Evolutionary conservation across 2,797 vertebrate genomes (phyloP), one percentile per base, ranked within the genome.

Genomic region (Graptemys geographica): DNA sequence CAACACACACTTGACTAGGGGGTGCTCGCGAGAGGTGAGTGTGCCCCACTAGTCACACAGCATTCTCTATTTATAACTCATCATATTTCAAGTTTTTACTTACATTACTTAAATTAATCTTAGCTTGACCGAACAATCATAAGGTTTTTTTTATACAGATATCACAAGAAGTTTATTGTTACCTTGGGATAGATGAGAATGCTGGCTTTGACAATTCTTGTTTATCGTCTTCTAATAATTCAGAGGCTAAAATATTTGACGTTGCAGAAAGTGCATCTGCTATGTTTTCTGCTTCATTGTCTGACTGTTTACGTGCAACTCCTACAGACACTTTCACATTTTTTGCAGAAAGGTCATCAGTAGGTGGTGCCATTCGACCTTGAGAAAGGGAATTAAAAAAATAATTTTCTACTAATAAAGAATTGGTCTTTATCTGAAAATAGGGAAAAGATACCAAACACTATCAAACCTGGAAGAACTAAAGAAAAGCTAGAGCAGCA

Each of bases 291-390:
- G 98, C 99, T 78, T 98, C 98, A 19, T 99, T 98, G 79, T 98
- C 98, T 0, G 99, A 99, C 93, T 99, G 99, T 86, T 99, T 99
- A 90, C 98, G 98, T 5, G 99, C 98, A 33, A 99, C 99, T 53
- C 99, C 99, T 21, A 99, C 99, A 10, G 99, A 99, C 56, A 99
- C 99, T 96, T 99, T 99, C 49, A 99, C 98, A 93, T 99, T 99
- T 98, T 99, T 99, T 1, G 98, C 99, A 92, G 98, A 98, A 65
- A 98, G 98, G 90, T 99, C 99, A 96, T 99, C 99, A 84, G 98
- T 98, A 76, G 99, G 99, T 33, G 99, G 99, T 33, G 99, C 99
- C 99, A 99, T 99, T 82, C 99, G 99, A 95, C 99, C 99, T 99
- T 93, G 41, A 86, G 37, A 25, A 82, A 93, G 16, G 10, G 4